Evolutionary conservation across 2,797 vertebrate genomes (phyloP), one percentile per base, ranked within the genome.

Genomic region (Ptychadena robeensis): DNA sequence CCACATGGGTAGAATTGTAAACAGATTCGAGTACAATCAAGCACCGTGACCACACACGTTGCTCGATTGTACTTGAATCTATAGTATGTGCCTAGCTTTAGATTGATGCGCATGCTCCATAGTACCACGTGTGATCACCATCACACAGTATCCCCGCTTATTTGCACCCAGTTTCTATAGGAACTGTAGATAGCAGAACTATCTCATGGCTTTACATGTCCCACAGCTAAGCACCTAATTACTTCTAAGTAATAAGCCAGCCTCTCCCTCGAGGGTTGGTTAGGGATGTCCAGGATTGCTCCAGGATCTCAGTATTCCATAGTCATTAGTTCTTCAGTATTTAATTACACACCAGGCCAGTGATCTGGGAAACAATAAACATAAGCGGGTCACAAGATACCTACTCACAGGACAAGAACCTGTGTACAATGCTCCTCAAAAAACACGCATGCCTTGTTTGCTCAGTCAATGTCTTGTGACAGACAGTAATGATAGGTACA

Each of bases 381-480:
- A 37, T 31, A 59, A 38, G 66, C 77, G 22, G 76, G 35, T 66
- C 38, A 79, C 44, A 79, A 79, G 31, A 61, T 30, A 38, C 57
- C 66, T 69, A 70, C 70, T 70, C 61, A 79, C 66, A 61, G 76
- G 65, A 40, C 75, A 38, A 34, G 53, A 34, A 18, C 66, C 65
- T 66, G 68, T 61, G 66, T 70, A 79, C 68, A 70, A 57, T 34
- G 25, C 22, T 59, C 31, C 77, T 61, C 61, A 69, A 40, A 44
- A 77, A n/a, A n/a, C n/a, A 66, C 37, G 34, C 28, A 77, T 79
- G 77, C 65, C 67, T 69, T 48, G 38, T 79, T 79, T 69, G 77
- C 48, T 79, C 22, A 30, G 61, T 12, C 12, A 77, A 66, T 27
- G 38, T 48, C 35, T 7, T 77, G 63, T 38, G 38, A 77, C 57